phyloP scores from a whole-genome alignment of 2,113 vertebrate genomes.

The Chelonoidis abingdonii region DNA sequence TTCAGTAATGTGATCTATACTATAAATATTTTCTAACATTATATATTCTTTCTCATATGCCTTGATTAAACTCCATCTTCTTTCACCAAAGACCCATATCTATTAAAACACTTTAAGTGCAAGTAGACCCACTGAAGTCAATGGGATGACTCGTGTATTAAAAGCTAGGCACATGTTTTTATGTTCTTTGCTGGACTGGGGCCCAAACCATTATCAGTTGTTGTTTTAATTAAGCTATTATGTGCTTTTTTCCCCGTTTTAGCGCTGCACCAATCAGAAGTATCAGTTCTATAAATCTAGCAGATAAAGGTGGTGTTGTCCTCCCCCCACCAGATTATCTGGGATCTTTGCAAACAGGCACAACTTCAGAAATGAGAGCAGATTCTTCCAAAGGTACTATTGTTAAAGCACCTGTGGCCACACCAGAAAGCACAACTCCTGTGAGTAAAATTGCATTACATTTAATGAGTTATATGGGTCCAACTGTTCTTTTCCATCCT shows the following conservation, averaged over 20 bases:
- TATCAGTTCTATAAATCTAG: conserved; percentile 84
- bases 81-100: background rate
- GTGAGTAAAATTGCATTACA: conserved; percentile 67
- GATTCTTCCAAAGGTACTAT: conserved; percentile 41
- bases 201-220: accelerated
- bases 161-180: background rate
- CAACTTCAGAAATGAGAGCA: conserved; percentile 27
- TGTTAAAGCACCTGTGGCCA: background rate
- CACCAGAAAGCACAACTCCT: conserved; percentile 21
- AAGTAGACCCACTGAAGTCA: background rate
- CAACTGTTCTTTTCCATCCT: background rate
- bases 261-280: conserved; percentile 82
- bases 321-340: conserved; percentile 93
- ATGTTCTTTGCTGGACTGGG: background rate
- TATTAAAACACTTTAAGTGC: background rate
- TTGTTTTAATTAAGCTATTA: background rate
- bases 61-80: background rate
- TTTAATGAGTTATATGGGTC: accelerated
- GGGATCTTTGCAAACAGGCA: conserved; percentile 60
- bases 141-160: accelerated
- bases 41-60: background rate
- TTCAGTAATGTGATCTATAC: accelerated
- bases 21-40: background rate
- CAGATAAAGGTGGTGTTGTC: conserved; percentile 81
- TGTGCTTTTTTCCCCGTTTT: conserved; percentile 8